phyloP scores from a whole-genome alignment of 2,113 vertebrate species.

The Coptodon bakossiorum region DNA sequence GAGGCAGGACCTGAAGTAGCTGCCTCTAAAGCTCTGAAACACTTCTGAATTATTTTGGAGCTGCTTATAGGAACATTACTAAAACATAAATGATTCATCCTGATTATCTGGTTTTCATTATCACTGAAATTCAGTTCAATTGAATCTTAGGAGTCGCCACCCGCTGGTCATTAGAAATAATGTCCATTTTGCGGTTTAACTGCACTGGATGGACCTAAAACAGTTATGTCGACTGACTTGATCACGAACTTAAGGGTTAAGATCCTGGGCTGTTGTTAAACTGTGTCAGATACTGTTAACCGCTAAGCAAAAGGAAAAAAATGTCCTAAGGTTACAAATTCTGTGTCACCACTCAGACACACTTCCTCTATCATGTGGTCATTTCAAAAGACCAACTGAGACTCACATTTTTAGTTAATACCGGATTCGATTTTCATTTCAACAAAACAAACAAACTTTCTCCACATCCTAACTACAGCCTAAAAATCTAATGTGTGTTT shows the following conservation, averaged over 20 bases:
- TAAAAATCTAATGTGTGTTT: accelerated
- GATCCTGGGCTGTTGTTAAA: accelerated
- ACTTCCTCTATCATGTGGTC: slow-evolving; percentile 35
- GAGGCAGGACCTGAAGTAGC: neutral
- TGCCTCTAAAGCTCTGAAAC: neutral
- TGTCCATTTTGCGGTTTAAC: neutral
- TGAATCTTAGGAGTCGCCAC: neutral
- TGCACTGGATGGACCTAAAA: neutral
- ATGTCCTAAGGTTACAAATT: neutral
- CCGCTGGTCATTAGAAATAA: neutral
- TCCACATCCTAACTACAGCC: neutral
- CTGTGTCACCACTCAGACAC: neutral
- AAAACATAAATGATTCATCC: neutral
- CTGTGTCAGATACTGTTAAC: accelerated
- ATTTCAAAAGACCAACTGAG: neutral
- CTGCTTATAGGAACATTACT: neutral
- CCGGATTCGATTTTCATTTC: neutral
- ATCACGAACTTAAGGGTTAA: neutral
- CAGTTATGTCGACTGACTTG: accelerated
- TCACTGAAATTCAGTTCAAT: neutral
- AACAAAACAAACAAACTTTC: neutral
- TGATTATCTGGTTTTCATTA: neutral
- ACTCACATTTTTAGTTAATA: neutral
- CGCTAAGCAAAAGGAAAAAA: neutral
- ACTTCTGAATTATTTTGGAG: accelerated